Evolutionary conservation across 2,113 vertebrate species (phyloP), one percentile per base, ranked within the genome.

Genomic region (Ochotona curzoniae): DNA sequence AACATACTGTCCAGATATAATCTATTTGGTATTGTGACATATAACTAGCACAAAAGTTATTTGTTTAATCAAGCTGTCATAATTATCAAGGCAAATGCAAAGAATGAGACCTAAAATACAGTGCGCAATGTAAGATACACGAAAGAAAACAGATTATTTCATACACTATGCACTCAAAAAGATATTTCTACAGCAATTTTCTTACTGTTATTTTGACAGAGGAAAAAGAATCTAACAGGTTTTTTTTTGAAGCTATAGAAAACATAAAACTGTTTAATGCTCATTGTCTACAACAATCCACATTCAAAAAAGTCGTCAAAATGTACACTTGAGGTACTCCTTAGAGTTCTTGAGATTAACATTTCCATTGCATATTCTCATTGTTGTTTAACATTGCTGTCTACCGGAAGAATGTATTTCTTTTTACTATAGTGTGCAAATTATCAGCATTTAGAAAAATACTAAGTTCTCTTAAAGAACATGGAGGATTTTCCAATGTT

Each of bases 211-310:
- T 92, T 96, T 90, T 93, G 90, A 96, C 95, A 97, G 74, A 90
- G 74, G 92, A 44, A 94, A 87, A 94, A 44, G 93, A 96, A 94
- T 96, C 96, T 94, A 96, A 76, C 51, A 95, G 95, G 91, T 82
- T 96, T 93, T 97, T 95, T 94, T 93, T 78, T 54, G 0, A 96
- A 92, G 73, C 93, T 78, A 87, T 94, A 97, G 96, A 96, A 97
- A 97, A 96, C 95, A 95, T 84, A 96, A 94, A 96, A 94, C 96
- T 95, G 94, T 93, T 94, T 97, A 97, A 96, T 95, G 89, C 51
- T 97, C 83, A 61, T 94, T 89, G 87, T 47, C 60, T 92, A 71
- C 6, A 44, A 73, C 83, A 97, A 96, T 61, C 83, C 63, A 63
- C 30, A 70, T 94, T 97, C 94, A 96, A 69, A 94, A 95, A 73